Conservation (phyloP, 2,113 vertebrate genomes). For the Oryzias celebensis region DNA sequence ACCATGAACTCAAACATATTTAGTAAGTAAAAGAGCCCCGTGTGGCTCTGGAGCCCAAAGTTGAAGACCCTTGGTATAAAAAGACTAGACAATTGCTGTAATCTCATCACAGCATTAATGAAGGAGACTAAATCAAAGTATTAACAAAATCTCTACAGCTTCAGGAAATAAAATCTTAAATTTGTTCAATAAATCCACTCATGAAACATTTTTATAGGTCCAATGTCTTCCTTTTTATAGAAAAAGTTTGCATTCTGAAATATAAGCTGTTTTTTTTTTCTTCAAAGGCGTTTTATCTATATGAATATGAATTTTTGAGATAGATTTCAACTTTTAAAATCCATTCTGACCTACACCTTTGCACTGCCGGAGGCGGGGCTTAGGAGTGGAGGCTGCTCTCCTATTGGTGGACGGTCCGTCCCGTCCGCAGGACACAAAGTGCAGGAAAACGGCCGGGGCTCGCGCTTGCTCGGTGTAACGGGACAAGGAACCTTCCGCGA, state of each 20-base stretch:
- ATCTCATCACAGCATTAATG: too few species aligned
- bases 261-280: conserved; percentile 6
- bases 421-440: conserved; percentile 37
- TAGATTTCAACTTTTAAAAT: conserved; percentile 24
- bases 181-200: neutral
- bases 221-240: conserved; percentile 62
- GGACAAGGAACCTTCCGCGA: conserved; percentile 10
- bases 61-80: too few species aligned
- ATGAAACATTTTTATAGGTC: conserved; percentile 3
- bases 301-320: conserved; percentile 35
- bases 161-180: too few species aligned
- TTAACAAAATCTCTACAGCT: too few species aligned
- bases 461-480: conserved; percentile 42
- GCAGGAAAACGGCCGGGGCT: conserved; percentile 44
- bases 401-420: conserved; percentile 34
- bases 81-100: too few species aligned
- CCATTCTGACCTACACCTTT: conserved; percentile 43
- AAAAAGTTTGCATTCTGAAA: conserved; percentile 23
- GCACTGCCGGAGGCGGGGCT: conserved; percentile 33
- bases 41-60: too few species aligned
- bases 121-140: too few species aligned
- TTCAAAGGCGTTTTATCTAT: conserved; percentile 10
- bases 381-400: neutral
- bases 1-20: too few species aligned
- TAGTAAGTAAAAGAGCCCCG: too few species aligned